These are phyloP conservation scores for Tragelaphus eurycerus DNA, from an alignment of 2,797 vertebrate genomes.

Conservation along the genomic window DNA sequence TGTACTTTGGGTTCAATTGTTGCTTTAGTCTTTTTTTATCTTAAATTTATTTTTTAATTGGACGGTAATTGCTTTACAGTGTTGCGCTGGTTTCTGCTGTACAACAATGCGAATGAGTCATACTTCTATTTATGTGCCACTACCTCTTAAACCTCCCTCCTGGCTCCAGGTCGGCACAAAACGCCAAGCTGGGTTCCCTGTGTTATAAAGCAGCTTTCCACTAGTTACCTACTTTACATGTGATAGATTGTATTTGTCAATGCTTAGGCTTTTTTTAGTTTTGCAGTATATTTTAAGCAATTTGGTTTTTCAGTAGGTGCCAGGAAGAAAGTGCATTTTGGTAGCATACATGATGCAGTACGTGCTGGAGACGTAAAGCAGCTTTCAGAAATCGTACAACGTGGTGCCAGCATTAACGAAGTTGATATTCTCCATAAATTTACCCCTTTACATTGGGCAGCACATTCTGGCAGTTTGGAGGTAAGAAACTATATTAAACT, in stretches of 20 bases:
- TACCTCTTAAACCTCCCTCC: neutral
- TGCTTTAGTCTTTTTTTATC: neutral
- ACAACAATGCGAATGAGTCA: neutral
- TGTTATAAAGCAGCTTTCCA: neutral
- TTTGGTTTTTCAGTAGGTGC: slow-evolving; percentile 65
- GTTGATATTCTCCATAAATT: slow-evolving; percentile 84
- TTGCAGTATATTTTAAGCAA: slow-evolving; percentile 31
- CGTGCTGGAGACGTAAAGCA: slow-evolving; percentile 82
- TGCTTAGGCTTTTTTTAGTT: neutral
- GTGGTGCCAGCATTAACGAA: slow-evolving; percentile 82
- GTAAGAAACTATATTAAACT: slow-evolving; percentile 74
- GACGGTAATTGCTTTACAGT: neutral
- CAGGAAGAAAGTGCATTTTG: slow-evolving; percentile 72
- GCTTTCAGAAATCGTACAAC: slow-evolving; percentile 79
- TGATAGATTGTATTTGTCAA: neutral
- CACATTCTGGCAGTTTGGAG: slow-evolving; percentile 87
- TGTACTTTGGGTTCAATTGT: slow-evolving; percentile 11
- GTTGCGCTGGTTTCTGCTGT: neutral
- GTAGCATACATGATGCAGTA: slow-evolving; percentile 83
- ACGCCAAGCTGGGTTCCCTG: neutral
- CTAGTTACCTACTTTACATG: neutral
- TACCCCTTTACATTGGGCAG: slow-evolving; percentile 86
- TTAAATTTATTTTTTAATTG: neutral
- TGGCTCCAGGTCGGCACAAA: neutral
- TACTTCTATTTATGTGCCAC: neutral